Base-by-base conservation (phyloP, 2,113 vertebrate species). In the Microtus ochrogaster region DNA sequence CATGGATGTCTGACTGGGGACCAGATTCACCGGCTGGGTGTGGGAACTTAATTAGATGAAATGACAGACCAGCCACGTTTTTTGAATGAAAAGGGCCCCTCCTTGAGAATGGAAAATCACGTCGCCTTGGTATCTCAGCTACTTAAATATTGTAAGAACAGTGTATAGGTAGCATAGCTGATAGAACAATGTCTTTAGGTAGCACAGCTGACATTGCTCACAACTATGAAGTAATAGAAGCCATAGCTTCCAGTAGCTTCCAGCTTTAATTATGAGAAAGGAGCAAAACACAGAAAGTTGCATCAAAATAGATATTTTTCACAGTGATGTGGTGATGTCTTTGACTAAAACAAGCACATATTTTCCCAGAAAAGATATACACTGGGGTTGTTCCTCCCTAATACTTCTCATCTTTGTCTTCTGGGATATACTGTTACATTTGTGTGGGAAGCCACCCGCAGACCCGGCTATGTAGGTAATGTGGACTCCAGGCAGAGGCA, bases 181-280 rank as follows among this genome's bases (percentile, higher is more conserved):
- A 49, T 49, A 13, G 58, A 84, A 47, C n/a, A 72, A 63, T 30
- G 13, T 95, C 77, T 79, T 90, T 83, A 89, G 52, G 95, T 63
- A 92, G 33, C 24, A 70, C 52, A 47, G 73, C 86, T n/a, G 70
- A 79, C 79, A 79, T 0, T 83, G 47, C 78, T 96, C 41, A 87
- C 74, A 47, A 86, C 92, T 36, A 73, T 68, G 91, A 91, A 94
- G 66, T 83, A 79, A 61, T 39, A 77, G 26, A 88, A 65, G 81
- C 72, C 85, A 82, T 41, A 55, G 85, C 82, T 95, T 95, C 72
- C 44, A 7, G 52, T 55, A 21, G 10, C 81, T 96, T 82, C 66
- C 78, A 91, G 36, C 92, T 77, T 93, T 96, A 93, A 94, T 94
- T 85, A 66, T 55, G 76, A 92, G 41, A 89, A 83, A 87, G 49